These are phyloP conservation scores for Schrankia costaestrigalis DNA, from an alignment of 2,888 invertebrate species.

Conservation along the genomic window DNA sequence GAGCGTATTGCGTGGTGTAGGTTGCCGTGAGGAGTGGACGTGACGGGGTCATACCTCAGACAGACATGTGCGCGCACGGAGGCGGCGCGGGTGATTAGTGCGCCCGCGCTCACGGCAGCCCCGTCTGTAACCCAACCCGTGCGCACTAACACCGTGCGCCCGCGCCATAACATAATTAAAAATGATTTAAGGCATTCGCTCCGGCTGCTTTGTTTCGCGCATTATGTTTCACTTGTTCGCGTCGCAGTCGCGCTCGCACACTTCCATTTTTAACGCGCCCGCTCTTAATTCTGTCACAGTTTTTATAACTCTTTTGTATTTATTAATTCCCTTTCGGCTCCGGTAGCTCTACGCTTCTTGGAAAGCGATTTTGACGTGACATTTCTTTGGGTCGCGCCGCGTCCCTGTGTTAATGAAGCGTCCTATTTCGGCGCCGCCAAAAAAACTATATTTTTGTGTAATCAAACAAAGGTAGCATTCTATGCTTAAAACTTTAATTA, in stretches of 20 bases:
- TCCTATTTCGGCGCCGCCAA: conserved; percentile 71
- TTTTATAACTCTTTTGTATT: conserved; percentile 79
- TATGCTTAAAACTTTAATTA: conserved; percentile 40
- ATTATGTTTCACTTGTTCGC: conserved; percentile 80
- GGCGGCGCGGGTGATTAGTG: conserved; percentile 33
- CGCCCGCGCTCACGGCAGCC: conserved; percentile 37
- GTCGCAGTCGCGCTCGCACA: conserved; percentile 64
- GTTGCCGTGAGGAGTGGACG: conserved; percentile 23
- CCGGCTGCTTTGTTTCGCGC: conserved; percentile 81
- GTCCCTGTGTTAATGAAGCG: conserved; percentile 74
- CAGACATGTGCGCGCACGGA: conserved; percentile 38
- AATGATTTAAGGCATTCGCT: conserved; percentile 81
- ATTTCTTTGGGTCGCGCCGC: conserved; percentile 70
- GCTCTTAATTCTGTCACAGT: conserved; percentile 79
- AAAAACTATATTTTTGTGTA: conserved; percentile 47
- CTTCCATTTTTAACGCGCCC: conserved; percentile 72
- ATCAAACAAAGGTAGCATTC: conserved; percentile 51
- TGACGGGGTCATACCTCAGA: conserved; percentile 46
- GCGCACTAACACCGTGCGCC: conserved; percentile 44
- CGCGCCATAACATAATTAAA: conserved; percentile 81
- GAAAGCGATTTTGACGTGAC: conserved; percentile 75
- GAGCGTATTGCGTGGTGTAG: conserved; percentile 12
- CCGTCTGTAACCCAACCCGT: conserved; percentile 58
- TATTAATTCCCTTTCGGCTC: conserved; percentile 77
- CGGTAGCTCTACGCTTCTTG: conserved; percentile 78